Evolutionary conservation across 1,140 invertebrate species (phyloP).

Genomic region (Sarcophaga peregrina): DNA sequence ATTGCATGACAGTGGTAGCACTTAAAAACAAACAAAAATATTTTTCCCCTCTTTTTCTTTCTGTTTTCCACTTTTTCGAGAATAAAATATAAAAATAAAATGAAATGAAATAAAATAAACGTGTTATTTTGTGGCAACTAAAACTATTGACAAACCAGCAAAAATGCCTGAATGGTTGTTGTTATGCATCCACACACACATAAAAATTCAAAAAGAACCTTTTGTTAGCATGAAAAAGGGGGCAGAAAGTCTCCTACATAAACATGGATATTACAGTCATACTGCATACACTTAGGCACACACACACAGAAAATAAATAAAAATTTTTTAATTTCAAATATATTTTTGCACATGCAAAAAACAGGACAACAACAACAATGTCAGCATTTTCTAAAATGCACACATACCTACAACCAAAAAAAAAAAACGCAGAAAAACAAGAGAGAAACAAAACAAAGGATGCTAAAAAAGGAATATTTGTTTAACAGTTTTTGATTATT

Average conservation of each 20-base stretch:
- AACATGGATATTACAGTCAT: background rate
- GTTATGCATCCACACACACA: background rate
- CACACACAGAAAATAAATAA: background rate
- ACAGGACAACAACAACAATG: too few species aligned
- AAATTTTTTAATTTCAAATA: constrained; percentile 20
- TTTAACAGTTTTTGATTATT: constrained; percentile 16
- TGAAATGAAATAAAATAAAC: background rate
- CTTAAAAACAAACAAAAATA: background rate
- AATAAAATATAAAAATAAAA: too few species aligned
- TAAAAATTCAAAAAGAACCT: background rate
- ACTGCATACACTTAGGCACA: too few species aligned
- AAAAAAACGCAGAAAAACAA: background rate
- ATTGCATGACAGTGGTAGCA: background rate
- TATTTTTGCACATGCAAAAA: background rate
- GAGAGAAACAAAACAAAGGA: background rate
- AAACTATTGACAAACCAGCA: constrained; percentile 17
- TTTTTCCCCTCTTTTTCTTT: too few species aligned
- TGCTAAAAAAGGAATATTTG: background rate
- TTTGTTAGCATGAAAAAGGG: background rate
- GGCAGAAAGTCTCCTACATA: background rate
- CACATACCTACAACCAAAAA: background rate
- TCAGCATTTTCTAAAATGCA: too few species aligned
- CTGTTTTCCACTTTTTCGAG: too few species aligned
- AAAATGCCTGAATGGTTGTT: constrained; percentile 18
- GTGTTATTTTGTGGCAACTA: constrained; percentile 5